phyloP scores from a whole-genome alignment of 2,113 vertebrate species.

The Naja naja region DNA sequence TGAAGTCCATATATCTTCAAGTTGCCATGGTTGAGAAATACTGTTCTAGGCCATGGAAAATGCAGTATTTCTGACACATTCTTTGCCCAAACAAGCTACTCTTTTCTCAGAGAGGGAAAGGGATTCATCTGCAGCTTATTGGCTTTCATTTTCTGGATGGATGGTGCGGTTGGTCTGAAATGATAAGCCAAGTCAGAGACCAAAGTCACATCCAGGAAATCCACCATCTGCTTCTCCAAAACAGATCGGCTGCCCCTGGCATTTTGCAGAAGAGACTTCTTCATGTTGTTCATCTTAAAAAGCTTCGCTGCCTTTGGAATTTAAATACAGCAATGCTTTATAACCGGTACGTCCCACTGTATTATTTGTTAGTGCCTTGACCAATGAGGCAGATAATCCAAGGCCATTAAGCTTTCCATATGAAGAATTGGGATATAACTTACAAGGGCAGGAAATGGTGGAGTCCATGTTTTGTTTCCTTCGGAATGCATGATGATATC shows the following conservation, averaged over 20 bases:
- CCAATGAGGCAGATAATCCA: conserved; percentile 75
- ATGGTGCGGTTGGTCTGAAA: background rate
- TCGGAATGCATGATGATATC: background rate
- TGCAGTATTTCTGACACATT: background rate
- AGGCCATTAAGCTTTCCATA: conserved; percentile 66
- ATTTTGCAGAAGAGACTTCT: conserved; percentile 59
- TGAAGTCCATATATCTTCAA: background rate
- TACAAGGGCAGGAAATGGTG: conserved; percentile 46
- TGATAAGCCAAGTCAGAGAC: conserved; percentile 13
- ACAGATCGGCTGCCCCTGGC: conserved; percentile 41
- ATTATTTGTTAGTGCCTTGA: conserved; percentile 67
- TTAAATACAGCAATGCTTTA: conserved; percentile 54
- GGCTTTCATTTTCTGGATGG: background rate
- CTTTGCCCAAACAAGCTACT: background rate
- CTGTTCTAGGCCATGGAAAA: background rate
- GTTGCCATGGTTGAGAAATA: background rate
- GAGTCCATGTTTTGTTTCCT: conserved; percentile 47
- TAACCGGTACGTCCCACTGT: conserved; percentile 55
- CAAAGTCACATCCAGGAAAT: conserved; percentile 15
- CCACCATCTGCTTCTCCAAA: conserved; percentile 26
- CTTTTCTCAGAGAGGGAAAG: background rate
- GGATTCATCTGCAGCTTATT: background rate
- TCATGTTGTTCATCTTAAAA: conserved; percentile 65
- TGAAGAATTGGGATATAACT: conserved; percentile 65
- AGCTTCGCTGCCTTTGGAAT: conserved; percentile 58